These are phyloP conservation scores for Diuraphis noxia DNA, from an alignment of 1,140 invertebrate genomes.

Conservation along the genomic window DNA sequence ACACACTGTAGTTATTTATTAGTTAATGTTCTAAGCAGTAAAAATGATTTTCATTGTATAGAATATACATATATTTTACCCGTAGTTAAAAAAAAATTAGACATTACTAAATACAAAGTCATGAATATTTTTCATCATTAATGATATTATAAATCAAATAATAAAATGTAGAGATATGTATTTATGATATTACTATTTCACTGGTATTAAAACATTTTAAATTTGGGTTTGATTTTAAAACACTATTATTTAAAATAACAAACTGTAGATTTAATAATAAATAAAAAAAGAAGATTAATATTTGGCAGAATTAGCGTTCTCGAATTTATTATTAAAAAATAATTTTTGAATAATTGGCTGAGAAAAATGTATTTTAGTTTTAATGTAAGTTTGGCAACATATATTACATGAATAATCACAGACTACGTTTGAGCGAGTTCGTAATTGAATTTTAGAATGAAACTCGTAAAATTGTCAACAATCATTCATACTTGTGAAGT, in stretches of 20 bases:
- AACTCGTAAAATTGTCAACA: constrained; percentile 35
- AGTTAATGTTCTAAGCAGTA: not conserved
- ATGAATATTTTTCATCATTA: not conserved
- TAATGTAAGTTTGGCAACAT: not conserved
- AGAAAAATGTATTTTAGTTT: not conserved
- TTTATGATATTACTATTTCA: not conserved
- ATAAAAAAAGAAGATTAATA: not conserved
- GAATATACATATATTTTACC: not conserved
- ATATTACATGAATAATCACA: constrained; percentile 21
- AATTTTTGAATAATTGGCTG: not conserved
- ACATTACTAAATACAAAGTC: not conserved
- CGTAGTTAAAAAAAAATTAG: not conserved
- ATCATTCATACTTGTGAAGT: constrained; percentile 39
- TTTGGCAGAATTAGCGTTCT: not conserved
- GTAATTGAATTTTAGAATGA: constrained; percentile 7
- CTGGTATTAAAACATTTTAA: not conserved
- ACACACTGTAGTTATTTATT: not conserved
- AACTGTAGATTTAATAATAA: not conserved
- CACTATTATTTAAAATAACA: not conserved
- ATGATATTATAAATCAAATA: not conserved
- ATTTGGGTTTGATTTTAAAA: not conserved
- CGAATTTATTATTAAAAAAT: constrained; percentile 1
- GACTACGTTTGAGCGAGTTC: not conserved
- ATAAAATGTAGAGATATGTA: not conserved
- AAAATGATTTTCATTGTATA: not conserved